Base-by-base conservation (phyloP, 2,888 invertebrate genomes). In the Desoria tigrina region DNA sequence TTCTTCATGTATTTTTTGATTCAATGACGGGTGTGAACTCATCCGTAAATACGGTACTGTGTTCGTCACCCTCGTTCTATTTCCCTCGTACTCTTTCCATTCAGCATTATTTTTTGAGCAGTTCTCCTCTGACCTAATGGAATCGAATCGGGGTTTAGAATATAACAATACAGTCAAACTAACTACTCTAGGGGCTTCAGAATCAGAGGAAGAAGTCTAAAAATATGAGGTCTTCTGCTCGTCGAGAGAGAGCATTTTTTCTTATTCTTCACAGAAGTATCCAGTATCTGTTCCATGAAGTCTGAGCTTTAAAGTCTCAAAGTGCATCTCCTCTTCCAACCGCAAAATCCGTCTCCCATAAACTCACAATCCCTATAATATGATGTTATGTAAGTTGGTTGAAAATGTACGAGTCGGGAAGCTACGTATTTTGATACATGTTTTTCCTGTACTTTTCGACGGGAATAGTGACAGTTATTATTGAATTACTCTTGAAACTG, bases 321-420 rank as follows among this genome's bases (percentile, higher is more conserved):
- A 71, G 66, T 71, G 71, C 65, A 71, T 71, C 68, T 71, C 71
- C 71, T 63, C 63, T 71, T 68, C 61, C 60, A 66, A 71, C 71
- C 68, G 68, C 71, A 71, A 71, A 71, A 66, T 65, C 57, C 50
- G 32, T 50, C 51, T 57, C 56, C 56, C 56, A 57, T 55, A 28
- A 28, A 55, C 26, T 14, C 55, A 45, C 45, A 45, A 45, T 45
- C 9, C 16, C 16, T 39, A 39, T n/a, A n/a, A n/a, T n/a, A n/a
- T n/a, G n/a, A n/a, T n/a, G n/a, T n/a, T n/a, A n/a, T n/a, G n/a
- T n/a, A n/a, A n/a, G n/a, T n/a, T n/a, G n/a, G n/a, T n/a, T n/a
- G n/a, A n/a, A n/a, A n/a, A n/a, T n/a, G n/a, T n/a, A n/a, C n/a
- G n/a, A n/a, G n/a, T n/a, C n/a, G n/a, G n/a, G n/a, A n/a, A n/a